These are phyloP conservation scores for Acanthornis magna DNA, from an alignment of 2,797 vertebrate species.

Conservation along the genomic window DNA sequence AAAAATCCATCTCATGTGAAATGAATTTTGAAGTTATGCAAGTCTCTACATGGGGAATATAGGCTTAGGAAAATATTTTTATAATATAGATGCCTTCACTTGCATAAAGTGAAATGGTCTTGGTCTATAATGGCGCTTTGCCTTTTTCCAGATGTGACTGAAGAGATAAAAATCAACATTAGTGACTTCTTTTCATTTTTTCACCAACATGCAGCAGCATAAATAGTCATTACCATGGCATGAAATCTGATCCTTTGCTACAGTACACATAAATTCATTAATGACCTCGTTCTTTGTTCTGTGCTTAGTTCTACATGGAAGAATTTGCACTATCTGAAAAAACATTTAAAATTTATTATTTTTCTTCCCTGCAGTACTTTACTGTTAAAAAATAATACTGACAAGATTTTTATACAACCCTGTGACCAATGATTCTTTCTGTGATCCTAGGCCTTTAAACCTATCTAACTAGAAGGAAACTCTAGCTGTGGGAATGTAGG, in stretches of 20 bases:
- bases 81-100: not conserved
- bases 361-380: not conserved
- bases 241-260: not conserved
- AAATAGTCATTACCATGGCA: not conserved
- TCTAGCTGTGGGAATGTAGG: not conserved
- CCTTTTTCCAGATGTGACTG: not conserved
- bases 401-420: not conserved
- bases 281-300: not conserved
- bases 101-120: not conserved
- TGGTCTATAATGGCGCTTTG: not conserved
- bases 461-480: not conserved
- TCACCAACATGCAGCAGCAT: fast-evolving
- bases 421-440: not conserved
- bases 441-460: not conserved
- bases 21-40: not conserved
- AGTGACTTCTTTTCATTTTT: not conserved
- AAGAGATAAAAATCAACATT: not conserved
- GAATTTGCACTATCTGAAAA: not conserved
- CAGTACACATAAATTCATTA: not conserved
- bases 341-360: not conserved
- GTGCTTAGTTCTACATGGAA: not conserved
- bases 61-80: not conserved
- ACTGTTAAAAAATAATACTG: not conserved
- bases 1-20: not conserved
- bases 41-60: not conserved